Evolutionary conservation across 2,797 vertebrate species (phyloP).

Genomic region (Simalia tracyae): DNA sequence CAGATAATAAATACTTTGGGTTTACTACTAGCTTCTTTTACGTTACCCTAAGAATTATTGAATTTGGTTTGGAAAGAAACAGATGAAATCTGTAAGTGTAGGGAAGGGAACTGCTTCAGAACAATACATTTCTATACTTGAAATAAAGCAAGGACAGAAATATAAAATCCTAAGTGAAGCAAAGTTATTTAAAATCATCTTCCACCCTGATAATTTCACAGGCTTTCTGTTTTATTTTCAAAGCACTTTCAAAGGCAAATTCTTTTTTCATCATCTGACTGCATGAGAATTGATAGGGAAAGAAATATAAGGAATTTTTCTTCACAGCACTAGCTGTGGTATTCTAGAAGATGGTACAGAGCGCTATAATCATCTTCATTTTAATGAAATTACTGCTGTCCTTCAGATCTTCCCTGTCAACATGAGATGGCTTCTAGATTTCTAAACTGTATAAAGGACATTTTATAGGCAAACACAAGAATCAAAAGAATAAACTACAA

Average conservation of each 20-base stretch:
- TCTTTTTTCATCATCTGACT: not conserved
- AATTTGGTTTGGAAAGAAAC: not conserved
- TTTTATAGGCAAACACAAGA: not conserved
- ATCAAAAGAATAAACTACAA: conserved; percentile 10
- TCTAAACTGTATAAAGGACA: not conserved
- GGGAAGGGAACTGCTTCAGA: not conserved
- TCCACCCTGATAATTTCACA: not conserved
- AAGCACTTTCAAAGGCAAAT: not conserved
- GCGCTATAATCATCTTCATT: not conserved
- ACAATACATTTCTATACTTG: not conserved
- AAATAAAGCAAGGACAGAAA: not conserved
- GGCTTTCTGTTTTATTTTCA: not conserved
- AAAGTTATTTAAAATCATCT: not conserved
- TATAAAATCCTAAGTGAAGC: not conserved
- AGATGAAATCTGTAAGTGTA: not conserved
- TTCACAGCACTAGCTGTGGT: not conserved
- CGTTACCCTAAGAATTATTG: not conserved
- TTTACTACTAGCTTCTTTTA: not conserved
- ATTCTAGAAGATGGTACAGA: not conserved
- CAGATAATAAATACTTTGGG: not conserved
- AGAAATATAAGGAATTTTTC: not conserved
- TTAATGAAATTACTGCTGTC: not conserved
- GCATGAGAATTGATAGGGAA: not conserved
- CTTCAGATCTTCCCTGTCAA: not conserved
- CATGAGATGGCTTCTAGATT: not conserved